phyloP scores from a whole-genome alignment of 1,140 invertebrate genomes.

The Scylla paramamosain region DNA sequence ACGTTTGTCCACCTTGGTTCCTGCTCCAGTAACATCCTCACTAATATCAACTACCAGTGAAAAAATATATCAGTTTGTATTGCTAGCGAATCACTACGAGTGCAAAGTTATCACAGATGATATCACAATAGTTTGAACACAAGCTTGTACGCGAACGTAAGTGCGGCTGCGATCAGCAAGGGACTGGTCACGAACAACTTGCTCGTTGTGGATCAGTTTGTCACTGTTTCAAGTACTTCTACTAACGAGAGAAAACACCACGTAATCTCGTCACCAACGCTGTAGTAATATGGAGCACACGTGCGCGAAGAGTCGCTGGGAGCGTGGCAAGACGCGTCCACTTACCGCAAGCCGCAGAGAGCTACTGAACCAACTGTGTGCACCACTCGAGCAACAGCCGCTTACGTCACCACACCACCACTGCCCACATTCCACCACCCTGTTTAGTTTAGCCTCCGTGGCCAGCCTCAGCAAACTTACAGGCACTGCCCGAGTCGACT shows the following conservation, averaged over 20 bases:
- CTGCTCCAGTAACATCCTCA: constrained; percentile 55
- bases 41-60: constrained; percentile 2
- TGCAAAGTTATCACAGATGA: background rate
- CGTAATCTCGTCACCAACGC: background rate
- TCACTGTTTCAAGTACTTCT: background rate
- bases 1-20: constrained; percentile 43
- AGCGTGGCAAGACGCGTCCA: background rate
- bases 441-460: constrained; percentile 31
- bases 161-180: background rate
- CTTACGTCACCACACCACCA: constrained; percentile 64
- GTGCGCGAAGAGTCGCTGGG: background rate
- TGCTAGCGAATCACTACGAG: background rate
- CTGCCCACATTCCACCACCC: constrained; percentile 59
- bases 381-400: constrained; percentile 8
- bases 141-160: background rate
- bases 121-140: background rate
- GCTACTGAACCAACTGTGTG: constrained; percentile 50
- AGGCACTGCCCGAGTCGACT: background rate
- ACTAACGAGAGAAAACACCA: background rate
- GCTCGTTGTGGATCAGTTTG: background rate
- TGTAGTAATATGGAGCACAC: background rate
- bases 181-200: background rate
- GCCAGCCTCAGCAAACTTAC: background rate
- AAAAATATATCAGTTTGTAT: background rate
- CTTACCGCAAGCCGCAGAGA: constrained; percentile 25